Percentiles rank a stretch among this genome's conserved stretches.
Evolutionary conservation across 2,113 vertebrate species (phyloP).

Genomic region (Gopherus evgoodei): DNA sequence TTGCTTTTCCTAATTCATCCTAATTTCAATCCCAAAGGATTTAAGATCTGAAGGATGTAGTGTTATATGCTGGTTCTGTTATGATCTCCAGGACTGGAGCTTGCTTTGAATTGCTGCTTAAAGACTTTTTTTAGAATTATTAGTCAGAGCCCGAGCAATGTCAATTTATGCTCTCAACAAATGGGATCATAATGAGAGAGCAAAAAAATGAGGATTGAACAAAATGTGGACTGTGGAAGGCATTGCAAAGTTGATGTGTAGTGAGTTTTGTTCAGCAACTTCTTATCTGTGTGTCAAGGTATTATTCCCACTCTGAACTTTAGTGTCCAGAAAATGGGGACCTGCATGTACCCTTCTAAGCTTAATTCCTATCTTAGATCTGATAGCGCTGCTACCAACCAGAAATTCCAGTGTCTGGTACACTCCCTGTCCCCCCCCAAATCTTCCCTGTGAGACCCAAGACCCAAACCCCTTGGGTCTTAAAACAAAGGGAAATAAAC

Average conservation of each 20-base stretch:
- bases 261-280: neutral
- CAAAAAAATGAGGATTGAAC: neutral
- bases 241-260: neutral
- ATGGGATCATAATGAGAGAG: slow-evolving; percentile 3
- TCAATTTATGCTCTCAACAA: slow-evolving; percentile 23
- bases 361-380: too few species aligned
- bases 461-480: too few species aligned
- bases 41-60: slow-evolving; percentile 20
- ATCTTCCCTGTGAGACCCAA: too few species aligned
- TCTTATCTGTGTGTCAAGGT: neutral
- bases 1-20: slow-evolving; percentile 66
- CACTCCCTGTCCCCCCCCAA: too few species aligned
- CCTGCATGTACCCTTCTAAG: too few species aligned
- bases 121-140: slow-evolving; percentile 56
- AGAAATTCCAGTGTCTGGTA: too few species aligned
- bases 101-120: slow-evolving; percentile 63
- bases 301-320: too few species aligned
- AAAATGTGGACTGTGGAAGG: neutral
- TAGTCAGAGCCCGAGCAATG: slow-evolving; percentile 31
- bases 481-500: too few species aligned
- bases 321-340: too few species aligned
- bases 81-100: slow-evolving; percentile 52
- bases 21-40: slow-evolving; percentile 62
- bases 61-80: slow-evolving; percentile 34
- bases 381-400: too few species aligned